Evolutionary conservation across 2,797 vertebrate species (phyloP), one percentile per base, ranked within the genome.

Genomic region (Typhlichthys subterraneus): DNA sequence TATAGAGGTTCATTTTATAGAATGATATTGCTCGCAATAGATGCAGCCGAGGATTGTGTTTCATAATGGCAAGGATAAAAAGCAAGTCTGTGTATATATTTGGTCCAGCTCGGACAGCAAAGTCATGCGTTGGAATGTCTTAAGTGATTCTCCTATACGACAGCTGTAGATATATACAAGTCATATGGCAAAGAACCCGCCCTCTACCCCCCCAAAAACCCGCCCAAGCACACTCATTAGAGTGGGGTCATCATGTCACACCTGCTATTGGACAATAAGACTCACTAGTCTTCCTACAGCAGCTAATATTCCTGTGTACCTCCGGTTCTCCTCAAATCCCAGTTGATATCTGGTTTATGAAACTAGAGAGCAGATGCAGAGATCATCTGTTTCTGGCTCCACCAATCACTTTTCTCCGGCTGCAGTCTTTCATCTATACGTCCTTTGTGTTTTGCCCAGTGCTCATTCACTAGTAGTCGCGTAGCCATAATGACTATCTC

Each of bases 241-340:
- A 77, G 55, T 61, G 63, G 82, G 71, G 15, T 81, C 76, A 72
- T 63, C 72, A 67, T 63, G 65, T 68, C 61, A 69, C 88, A 91
- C 88, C 89, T 91, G 91, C 85, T 78, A 56, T 67, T 73, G 81
- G 77, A 84, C 81, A 88, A 63, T 52, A n/a, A 77, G 76, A 83
- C 79, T 79, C 75, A 83, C 74, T 78, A 57, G 72, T 75, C 61
- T 11, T 0, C 6, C 59, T 12, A 51, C 62, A 64, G 64, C 84
- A 85, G 87, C 82, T 84, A 84, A 87, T 61, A 48, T 52, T 57
- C 53, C 64, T 55, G 42, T 52, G 47, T 45, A 42, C 45, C 76
- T 70, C 55, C 47, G 47, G 49, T 42, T 42, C 56, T 63, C 57
- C 51, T 71, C 65, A 73, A 74, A 77, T 78, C 82, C 81, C 80